These are phyloP conservation scores for Suillia variegata DNA, from an alignment of 2,888 invertebrate genomes.

Conservation along the genomic window DNA sequence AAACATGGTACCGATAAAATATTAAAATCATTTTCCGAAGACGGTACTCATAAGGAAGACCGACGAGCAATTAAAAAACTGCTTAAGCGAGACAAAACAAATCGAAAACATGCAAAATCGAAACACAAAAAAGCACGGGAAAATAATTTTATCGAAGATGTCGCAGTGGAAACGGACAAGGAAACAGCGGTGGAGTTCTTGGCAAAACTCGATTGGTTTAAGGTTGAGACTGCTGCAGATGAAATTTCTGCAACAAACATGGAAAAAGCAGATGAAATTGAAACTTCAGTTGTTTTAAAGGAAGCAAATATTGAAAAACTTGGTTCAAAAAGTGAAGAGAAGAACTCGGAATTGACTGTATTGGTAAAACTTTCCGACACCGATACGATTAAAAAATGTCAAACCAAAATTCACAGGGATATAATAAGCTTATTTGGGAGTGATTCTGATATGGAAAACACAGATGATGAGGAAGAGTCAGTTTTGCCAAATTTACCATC, in stretches of 20 bases:
- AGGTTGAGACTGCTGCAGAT: not conserved
- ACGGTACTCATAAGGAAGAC: constrained; percentile 17
- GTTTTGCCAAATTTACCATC: no score
- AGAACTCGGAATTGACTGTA: not conserved
- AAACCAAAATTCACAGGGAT: no score
- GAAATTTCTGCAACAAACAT: not conserved
- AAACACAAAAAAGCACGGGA: constrained; percentile 8
- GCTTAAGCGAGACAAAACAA: not conserved
- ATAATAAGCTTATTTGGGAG: no score
- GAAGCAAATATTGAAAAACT: not conserved
- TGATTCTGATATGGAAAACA: no score
- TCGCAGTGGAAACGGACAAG: not conserved
- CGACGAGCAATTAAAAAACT: constrained; percentile 17
- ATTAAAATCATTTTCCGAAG: constrained; percentile 27
- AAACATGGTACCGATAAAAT: constrained; percentile 29
- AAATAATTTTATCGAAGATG: constrained; percentile 9
- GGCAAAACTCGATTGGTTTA: not conserved
- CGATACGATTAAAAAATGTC: no score
- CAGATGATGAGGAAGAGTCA: no score
- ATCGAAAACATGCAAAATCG: constrained; percentile 19
- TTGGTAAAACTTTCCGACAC: not conserved
- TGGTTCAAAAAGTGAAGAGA: no score
- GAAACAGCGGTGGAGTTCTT: constrained; percentile 12
- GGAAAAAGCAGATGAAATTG: not conserved
- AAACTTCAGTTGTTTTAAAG: not conserved